These are phyloP conservation scores for Acleris laterana DNA, from an alignment of 2,888 invertebrate species.

Conservation along the genomic window DNA sequence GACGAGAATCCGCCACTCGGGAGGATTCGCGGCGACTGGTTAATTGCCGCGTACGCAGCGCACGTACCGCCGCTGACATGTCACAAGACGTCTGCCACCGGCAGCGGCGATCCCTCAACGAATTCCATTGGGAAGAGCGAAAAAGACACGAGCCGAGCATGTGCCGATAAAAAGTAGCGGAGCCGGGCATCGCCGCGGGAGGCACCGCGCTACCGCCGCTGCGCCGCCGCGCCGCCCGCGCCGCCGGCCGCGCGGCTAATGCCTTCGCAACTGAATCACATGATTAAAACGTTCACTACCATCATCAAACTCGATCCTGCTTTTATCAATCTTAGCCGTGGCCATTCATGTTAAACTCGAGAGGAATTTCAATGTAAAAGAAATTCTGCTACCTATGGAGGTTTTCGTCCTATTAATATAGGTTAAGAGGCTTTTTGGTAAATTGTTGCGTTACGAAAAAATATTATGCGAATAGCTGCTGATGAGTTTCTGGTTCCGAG, in stretches of 20 bases:
- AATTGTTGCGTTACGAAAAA: constrained; percentile 16
- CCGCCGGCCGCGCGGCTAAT: constrained; percentile 46
- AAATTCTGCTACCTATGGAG: constrained; percentile 7
- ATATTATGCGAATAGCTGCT: constrained; percentile 48
- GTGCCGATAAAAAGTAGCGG: constrained; percentile 74
- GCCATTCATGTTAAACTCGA: constrained; percentile 52
- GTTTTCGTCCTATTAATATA: background rate
- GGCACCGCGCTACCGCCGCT: constrained; percentile 53
- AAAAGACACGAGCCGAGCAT: constrained; percentile 83
- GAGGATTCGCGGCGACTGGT: constrained; percentile 68
- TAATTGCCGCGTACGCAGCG: constrained; percentile 80
- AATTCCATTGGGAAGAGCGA: constrained; percentile 83
- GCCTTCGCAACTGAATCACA: constrained; percentile 58
- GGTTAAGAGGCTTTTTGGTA: background rate
- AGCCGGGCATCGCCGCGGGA: constrained; percentile 72
- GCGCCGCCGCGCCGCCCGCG: constrained; percentile 49
- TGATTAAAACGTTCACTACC: constrained; percentile 62
- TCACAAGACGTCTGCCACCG: constrained; percentile 83
- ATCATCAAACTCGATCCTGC: constrained; percentile 43
- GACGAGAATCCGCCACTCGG: constrained; percentile 59
- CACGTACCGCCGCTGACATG: constrained; percentile 79
- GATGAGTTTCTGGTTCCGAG: constrained; percentile 72
- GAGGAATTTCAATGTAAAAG: constrained; percentile 40
- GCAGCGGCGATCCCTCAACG: constrained; percentile 81
- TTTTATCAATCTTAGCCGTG: constrained; percentile 53